Evolutionary conservation across 2,797 vertebrate species (phyloP).

Genomic region (Thaleichthys pacificus): DNA sequence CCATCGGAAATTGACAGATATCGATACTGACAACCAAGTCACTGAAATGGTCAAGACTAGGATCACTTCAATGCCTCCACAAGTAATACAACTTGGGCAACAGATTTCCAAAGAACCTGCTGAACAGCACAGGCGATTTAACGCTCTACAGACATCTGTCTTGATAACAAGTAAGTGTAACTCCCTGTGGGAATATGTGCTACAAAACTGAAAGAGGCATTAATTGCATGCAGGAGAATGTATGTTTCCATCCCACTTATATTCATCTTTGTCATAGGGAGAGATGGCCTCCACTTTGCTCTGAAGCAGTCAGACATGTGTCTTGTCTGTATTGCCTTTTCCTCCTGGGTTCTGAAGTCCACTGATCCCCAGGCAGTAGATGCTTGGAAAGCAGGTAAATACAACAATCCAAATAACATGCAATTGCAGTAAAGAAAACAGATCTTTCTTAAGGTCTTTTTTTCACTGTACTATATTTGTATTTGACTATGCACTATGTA

Average conservation of each 20-base stretch:
- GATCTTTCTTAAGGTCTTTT: background rate
- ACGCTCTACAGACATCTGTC: slow-evolving; percentile 26
- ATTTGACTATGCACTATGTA: too few relatives aligned
- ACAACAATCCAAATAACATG: background rate
- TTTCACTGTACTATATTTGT: background rate
- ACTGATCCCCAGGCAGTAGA: slow-evolving; percentile 85
- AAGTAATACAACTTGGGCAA: slow-evolving; percentile 25
- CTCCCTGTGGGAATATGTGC: background rate
- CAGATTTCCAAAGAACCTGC: slow-evolving; percentile 37
- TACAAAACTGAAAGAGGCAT: background rate
- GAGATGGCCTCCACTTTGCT: slow-evolving; percentile 60
- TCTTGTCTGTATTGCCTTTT: slow-evolving; percentile 91
- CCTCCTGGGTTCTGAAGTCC: slow-evolving; percentile 92
- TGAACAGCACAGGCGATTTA: slow-evolving; percentile 43
- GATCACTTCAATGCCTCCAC: slow-evolving; percentile 9
- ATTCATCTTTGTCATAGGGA: slow-evolving; percentile 56
- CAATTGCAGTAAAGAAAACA: too few relatives aligned
- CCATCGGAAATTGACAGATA: slow-evolving; percentile 11
- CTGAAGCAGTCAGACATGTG: slow-evolving; percentile 89
- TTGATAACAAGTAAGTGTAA: slow-evolving; percentile 53
- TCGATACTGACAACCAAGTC: slow-evolving; percentile 14
- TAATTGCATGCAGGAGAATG: background rate
- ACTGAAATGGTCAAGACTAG: slow-evolving; percentile 7
- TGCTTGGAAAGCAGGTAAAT: slow-evolving; percentile 92
- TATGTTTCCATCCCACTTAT: background rate